phyloP scores from a whole-genome alignment of 2,113 vertebrate species.

The Eclectus roratus region DNA sequence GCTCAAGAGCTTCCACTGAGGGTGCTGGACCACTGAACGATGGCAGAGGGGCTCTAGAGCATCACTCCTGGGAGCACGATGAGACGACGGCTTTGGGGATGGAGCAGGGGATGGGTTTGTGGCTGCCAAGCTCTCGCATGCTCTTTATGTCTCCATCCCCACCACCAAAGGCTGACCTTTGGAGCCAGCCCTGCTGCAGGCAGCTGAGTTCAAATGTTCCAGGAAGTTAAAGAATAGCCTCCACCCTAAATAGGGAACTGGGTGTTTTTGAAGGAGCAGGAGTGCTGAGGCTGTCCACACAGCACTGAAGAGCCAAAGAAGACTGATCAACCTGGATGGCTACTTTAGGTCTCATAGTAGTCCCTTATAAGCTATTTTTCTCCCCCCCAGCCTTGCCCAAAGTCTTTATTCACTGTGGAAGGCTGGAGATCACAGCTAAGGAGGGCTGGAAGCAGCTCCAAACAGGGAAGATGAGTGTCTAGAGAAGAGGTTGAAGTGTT shows the following conservation, averaged over 20 bases:
- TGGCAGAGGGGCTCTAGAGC: background rate
- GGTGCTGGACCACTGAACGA: background rate
- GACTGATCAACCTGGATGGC: background rate
- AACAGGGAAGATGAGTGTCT: background rate
- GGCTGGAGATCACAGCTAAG: background rate
- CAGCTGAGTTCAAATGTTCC: constrained; percentile 31
- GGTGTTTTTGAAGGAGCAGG: background rate
- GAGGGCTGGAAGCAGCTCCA: background rate
- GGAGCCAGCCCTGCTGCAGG: background rate
- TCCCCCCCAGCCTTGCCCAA: background rate
- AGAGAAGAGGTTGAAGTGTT: background rate
- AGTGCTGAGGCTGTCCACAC: rapidly evolving
- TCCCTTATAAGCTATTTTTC: background rate
- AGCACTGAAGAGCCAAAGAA: background rate
- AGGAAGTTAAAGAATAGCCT: constrained; percentile 56
- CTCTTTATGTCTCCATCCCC: background rate
- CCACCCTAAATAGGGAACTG: constrained; percentile 1
- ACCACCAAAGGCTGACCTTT: background rate
- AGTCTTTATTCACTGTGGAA: background rate
- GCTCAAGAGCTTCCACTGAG: background rate
- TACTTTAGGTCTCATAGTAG: background rate
- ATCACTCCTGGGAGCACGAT: rapidly evolving
- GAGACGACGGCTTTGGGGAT: background rate
- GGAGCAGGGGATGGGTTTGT: background rate
- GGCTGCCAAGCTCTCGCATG: background rate